Evolutionary conservation across 2,888 invertebrate species (phyloP), one percentile per base, ranked within the genome.

Genomic region (Dasypogon diadema): DNA sequence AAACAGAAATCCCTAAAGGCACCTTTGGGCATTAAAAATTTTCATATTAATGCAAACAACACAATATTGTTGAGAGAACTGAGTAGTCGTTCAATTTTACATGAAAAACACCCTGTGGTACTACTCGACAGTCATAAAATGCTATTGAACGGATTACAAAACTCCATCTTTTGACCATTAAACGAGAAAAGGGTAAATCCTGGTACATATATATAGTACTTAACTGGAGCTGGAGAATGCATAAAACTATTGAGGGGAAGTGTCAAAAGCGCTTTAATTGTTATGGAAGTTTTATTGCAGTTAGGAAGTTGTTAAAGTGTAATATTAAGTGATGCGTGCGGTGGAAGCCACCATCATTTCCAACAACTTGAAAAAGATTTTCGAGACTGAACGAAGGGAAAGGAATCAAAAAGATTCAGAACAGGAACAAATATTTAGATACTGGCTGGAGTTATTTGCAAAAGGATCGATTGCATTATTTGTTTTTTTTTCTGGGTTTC

Each of bases 231-330:
- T n/a, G 63, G 5, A 24, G 46, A 26, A 46, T 65, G 65, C 65
- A 65, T 65, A 48, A 26, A 65, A 46, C 8, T 24, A 22, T 14
- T 46, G 48, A 14, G 8, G 65, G 48, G 24, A 46, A 46, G 48
- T 48, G 14, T 65, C 26, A 22, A 65, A 46, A 24, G n/a, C 14
- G 26, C 22, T 48, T 65, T 48, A 42, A 65, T 65, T 65, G 14
- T 65, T 46, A 65, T 65, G 65, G 65, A 65, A 46, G 65, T 65
- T 65, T 65, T 46, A 65, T 65, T 65, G 65, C 26, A 46, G 65
- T 65, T 65, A 10, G 48, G 48, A 65, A 65, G 65, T 48, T 65
- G 65, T 65, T 65, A 26, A 65, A 42, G 46, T n/a, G n/a, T 65
- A 46, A 46, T 65, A 65, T 42, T 14, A 65, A 22, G 12, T 42